Evolutionary conservation across 2,797 vertebrate genomes (phyloP), one percentile per base, ranked within the genome.

Genomic region (Leptodactylus fallax): DNA sequence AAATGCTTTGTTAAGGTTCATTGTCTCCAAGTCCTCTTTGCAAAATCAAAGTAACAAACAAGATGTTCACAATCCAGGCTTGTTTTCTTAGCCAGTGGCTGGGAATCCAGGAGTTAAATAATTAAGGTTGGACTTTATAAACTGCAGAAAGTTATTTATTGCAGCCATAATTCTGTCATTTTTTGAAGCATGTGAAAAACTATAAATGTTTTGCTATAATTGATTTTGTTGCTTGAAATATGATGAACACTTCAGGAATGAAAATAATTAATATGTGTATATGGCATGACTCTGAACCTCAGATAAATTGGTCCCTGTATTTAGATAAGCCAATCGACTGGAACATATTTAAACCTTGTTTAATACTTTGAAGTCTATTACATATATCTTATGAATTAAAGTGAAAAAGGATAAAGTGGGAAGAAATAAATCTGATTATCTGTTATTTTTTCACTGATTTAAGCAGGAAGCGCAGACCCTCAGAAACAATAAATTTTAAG

Each of bases 181-280:
- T 51, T 83, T 85, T 85, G 83, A 92, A 90, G 83, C 85, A 85
- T 74, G 80, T 16, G 85, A 58, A 91, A 76, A 90, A 88, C 90
- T 87, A 87, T 58, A 80, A 88, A 91, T 78, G 56, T 87, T 55
- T 88, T n/a, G 74, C 45, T 85, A 87, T 90, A 49, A 85, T 90
- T 89, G 79, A 88, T 90, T 90, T 86, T 91, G 76, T 88, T 74
- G 76, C 91, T 89, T 49, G 51, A 91, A 91, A 89, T 77, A 80
- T 89, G 51, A 85, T 61, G 58, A 27, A 45, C 86, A 23, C n/a
- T 91, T 90, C 87, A 74, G 85, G 79, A 81, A 90, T 71, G 65
- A 87, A 81, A 78, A 83, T 81, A 89, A 90, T 87, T 71, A 81
- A 89, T 90, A 84, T 87, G 9, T 76, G 86, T 80, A 55, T 65